Percentiles rank a stretch among this genome's conserved stretches.
These are phyloP conservation scores for Drosophila atroscutellata DNA, from an alignment of 2,888 invertebrate species.

Conservation along the genomic window DNA sequence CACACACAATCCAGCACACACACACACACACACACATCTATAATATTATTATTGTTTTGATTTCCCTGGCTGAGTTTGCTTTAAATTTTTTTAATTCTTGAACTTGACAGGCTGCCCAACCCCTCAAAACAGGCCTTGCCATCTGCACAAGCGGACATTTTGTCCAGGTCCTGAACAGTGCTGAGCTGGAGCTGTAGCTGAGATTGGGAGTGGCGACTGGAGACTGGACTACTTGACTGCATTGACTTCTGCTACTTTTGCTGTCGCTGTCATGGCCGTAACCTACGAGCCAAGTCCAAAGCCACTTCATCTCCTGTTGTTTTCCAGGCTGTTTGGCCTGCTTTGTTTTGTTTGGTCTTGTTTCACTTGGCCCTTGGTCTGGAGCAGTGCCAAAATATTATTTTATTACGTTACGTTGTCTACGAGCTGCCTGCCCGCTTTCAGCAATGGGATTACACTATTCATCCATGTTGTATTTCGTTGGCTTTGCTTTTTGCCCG, in stretches of 20 bases:
- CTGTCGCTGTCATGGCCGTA: constrained; percentile 55
- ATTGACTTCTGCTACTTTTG: constrained; percentile 62
- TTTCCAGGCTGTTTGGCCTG: constrained; percentile 37
- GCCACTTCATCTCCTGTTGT: constrained; percentile 59
- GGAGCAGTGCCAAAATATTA: constrained; percentile 68
- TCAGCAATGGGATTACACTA: constrained; percentile 56
- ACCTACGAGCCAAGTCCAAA: constrained; percentile 46
- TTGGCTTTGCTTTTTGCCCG: constrained; percentile 26
- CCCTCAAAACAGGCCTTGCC: constrained; percentile 27
- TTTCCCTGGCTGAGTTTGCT: constrained; percentile 55
- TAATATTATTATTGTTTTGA: constrained; percentile 64
- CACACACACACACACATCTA: constrained; percentile 16
- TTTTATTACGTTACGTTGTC: constrained; percentile 69
- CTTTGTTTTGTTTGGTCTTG: constrained; percentile 31
- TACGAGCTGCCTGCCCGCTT: constrained; percentile 20
- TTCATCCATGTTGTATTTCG: constrained; percentile 32
- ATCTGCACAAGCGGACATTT: constrained; percentile 38
- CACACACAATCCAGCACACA: constrained; percentile 2
- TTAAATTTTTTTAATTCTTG: constrained; percentile 75
- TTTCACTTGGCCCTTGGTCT: constrained; percentile 32
- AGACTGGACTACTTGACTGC: constrained; percentile 51
- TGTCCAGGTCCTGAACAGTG: constrained; percentile 19
- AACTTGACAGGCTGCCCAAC: constrained; percentile 67
- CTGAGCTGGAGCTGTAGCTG: background rate
- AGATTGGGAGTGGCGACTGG: background rate